Evolutionary conservation across 2,113 vertebrate species (phyloP).

Genomic region (Pomatorhinus ruficollis): DNA sequence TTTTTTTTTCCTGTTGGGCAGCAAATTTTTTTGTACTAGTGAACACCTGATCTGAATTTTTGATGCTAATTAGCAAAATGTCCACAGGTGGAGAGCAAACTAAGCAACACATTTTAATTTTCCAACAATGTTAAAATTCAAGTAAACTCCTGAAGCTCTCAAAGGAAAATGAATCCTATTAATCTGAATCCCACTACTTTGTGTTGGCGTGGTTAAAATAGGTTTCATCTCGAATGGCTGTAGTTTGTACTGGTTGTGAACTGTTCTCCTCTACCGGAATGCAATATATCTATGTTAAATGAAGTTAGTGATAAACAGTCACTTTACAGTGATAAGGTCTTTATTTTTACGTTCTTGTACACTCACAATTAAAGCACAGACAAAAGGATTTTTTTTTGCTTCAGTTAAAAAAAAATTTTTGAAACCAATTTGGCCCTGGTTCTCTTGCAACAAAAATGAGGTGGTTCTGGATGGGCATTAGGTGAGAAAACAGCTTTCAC

Average conservation of each 20-base stretch:
- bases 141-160: background rate
- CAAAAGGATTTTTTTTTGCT: background rate
- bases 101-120: background rate
- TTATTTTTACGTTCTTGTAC: background rate
- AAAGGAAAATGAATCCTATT: background rate
- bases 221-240: background rate
- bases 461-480: background rate
- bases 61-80: background rate
- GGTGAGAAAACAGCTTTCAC: background rate
- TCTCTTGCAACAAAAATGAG: background rate
- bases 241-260: background rate
- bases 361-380: background rate
- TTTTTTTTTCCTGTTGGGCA: background rate
- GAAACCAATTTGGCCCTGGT: background rate
- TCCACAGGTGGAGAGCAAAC: background rate
- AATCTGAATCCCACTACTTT: background rate
- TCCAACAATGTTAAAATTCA: background rate
- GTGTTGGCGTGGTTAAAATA: background rate
- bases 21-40: constrained; percentile 45
- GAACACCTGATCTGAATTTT: constrained; percentile 40
- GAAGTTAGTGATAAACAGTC: background rate
- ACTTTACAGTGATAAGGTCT: background rate
- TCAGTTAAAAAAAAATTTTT: background rate
- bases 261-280: background rate
- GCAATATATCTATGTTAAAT: background rate